A percentile compares a stretch with the other conserved stretches of the same genome.
Conservation (phyloP, 2,113 vertebrate genomes). For the Prionailurus viverrinus region DNA sequence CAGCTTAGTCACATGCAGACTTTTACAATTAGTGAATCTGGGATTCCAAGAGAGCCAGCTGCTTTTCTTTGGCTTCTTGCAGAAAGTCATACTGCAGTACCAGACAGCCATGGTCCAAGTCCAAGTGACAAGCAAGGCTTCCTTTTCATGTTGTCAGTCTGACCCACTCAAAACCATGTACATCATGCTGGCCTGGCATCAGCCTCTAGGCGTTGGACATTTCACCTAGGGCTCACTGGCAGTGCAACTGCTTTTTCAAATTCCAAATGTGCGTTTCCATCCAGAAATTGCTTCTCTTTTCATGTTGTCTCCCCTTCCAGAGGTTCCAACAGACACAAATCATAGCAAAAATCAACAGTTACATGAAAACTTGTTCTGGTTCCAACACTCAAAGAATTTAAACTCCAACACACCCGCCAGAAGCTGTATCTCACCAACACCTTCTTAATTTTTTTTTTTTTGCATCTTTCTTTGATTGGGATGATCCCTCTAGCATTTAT, state of each 20-base stretch:
- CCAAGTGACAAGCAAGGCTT: not conserved
- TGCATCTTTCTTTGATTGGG: not conserved
- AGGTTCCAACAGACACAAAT: not conserved
- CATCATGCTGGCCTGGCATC: not conserved
- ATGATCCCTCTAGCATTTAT: not conserved
- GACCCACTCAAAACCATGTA: not conserved
- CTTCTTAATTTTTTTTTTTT: not conserved
- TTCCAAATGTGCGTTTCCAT: not conserved
- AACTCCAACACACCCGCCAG: not conserved
- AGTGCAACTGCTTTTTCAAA: constrained; percentile 20
- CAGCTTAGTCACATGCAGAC: not conserved
- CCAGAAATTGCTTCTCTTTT: not conserved
- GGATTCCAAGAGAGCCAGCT: not conserved
- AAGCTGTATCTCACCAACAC: not conserved
- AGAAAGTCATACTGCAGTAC: not conserved
- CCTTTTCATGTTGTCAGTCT: not conserved
- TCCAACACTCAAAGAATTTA: not conserved
- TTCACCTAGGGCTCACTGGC: not conserved
- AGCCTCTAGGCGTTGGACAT: not conserved
- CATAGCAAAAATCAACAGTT: constrained; percentile 22
- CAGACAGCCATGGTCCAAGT: not conserved
- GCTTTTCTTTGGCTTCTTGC: not conserved
- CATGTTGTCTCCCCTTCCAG: not conserved
- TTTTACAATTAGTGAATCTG: not conserved
- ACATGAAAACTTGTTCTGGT: not conserved